A percentile compares a stretch with the other conserved stretches of the same genome.
phyloP scores from a whole-genome alignment of 2,888 invertebrate species.

The Dascillus cervinus region DNA sequence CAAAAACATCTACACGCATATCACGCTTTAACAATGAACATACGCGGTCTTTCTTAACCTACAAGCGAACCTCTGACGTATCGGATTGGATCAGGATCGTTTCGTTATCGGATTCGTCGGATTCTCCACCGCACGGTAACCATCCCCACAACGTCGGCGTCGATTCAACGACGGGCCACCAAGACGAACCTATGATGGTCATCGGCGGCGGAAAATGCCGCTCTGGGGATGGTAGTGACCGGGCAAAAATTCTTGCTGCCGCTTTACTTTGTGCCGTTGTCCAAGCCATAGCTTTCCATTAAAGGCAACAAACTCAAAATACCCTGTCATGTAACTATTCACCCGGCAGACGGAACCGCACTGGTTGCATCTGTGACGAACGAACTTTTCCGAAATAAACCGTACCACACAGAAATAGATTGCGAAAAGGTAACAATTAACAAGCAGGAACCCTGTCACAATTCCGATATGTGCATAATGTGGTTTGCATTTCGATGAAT shows the following conservation, averaged over 20 bases:
- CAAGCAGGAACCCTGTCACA: too few species aligned
- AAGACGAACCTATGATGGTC: constrained; percentile 30
- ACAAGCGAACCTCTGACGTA: constrained; percentile 16
- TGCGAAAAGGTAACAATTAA: too few species aligned
- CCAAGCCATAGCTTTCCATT: constrained; percentile 32
- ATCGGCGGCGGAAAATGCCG: constrained; percentile 20
- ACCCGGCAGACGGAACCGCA: constrained; percentile 19
- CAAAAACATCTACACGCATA: too few species aligned
- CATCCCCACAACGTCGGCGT: constrained; percentile 13
- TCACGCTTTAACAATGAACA: too few species aligned
- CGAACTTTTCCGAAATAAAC: constrained; percentile 11
- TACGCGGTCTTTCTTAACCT: constrained; percentile 4
- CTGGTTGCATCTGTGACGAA: constrained; percentile 10
- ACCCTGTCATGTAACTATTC: constrained; percentile 13
- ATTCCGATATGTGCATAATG: too few species aligned
- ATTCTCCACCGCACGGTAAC: constrained; percentile 5
- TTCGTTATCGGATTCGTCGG: constrained; percentile 13
- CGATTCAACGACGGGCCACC: constrained; percentile 42
- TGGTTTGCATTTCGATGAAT: too few species aligned
- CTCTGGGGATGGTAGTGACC: constrained; percentile 28
- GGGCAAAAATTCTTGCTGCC: constrained; percentile 45
- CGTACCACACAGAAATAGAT: constrained; percentile 10
- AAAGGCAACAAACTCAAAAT: constrained; percentile 12
- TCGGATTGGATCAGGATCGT: constrained; percentile 15
- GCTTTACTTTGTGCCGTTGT: constrained; percentile 47